These are phyloP conservation scores for Nibea coibor DNA, from an alignment of 2,113 vertebrate species.

Conservation along the genomic window DNA sequence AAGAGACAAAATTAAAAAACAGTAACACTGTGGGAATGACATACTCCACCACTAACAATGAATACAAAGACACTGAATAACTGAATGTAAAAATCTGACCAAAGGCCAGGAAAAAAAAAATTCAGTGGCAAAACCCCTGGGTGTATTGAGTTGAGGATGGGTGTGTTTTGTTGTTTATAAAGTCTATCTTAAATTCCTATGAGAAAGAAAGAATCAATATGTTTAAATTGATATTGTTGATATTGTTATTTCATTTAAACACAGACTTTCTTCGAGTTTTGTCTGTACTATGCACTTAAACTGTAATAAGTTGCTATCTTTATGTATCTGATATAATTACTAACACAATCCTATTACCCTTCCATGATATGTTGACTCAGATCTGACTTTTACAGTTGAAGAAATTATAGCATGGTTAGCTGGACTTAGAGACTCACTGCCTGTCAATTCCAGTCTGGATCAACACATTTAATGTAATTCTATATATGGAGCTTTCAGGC, in stretches of 20 bases:
- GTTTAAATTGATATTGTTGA: neutral
- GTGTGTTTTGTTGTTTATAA: neutral
- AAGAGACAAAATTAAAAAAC: neutral
- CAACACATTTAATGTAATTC: conserved; percentile 54
- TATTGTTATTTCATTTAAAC: neutral
- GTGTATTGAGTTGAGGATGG: neutral
- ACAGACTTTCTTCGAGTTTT: neutral
- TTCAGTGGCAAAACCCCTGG: neutral
- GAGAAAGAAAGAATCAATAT: neutral
- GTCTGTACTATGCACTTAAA: neutral
- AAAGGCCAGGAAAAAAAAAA: neutral
- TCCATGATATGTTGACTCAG: neutral
- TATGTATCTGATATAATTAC: neutral
- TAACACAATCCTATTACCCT: neutral
- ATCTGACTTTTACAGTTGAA: neutral
- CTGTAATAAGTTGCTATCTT: neutral
- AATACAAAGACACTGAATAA: neutral
- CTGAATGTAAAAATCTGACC: neutral
- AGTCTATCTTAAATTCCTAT: neutral
- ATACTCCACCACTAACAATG: neutral
- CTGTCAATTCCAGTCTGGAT: conserved; percentile 49
- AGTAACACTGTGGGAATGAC: neutral
- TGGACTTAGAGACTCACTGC: conserved; percentile 13
- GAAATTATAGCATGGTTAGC: conserved; percentile 3
- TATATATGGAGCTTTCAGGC: conserved; percentile 39